phyloP scores from a whole-genome alignment of 2,888 invertebrate genomes.

The Spatulosminthurus flaviceps region DNA sequence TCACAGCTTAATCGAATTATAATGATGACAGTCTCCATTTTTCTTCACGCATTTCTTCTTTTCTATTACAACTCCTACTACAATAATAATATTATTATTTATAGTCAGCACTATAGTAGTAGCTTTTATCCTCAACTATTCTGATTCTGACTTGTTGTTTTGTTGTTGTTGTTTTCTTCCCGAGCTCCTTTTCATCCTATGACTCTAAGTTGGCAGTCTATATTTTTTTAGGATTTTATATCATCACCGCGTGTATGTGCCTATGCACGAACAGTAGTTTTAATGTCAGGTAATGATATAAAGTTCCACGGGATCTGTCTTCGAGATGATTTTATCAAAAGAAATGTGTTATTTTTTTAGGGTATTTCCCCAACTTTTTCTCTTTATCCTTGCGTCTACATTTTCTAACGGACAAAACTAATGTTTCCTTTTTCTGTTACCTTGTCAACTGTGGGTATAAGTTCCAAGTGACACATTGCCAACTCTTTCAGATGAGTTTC shows the following conservation, averaged over 20 bases:
- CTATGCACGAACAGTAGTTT: not conserved
- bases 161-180: not conserved
- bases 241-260: not conserved
- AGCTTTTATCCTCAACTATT: conserved; percentile 8
- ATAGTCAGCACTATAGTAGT: too few species aligned
- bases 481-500: not conserved
- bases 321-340: too few species aligned
- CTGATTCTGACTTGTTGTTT: not conserved
- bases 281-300: not conserved
- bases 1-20: conserved; percentile 58
- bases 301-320: too few species aligned
- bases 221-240: not conserved
- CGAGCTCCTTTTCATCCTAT: too few species aligned
- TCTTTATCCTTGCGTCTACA: too few species aligned
- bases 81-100: conserved; percentile 23
- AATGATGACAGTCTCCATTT: conserved; percentile 57
- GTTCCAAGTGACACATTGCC: not conserved
- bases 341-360: too few species aligned
- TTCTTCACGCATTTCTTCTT: conserved; percentile 41
- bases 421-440: not conserved
- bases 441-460: not conserved
- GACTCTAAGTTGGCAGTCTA: not conserved
- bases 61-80: too few species aligned
- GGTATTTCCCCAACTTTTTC: too few species aligned
- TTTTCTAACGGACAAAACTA: conserved; percentile 2